These are phyloP conservation scores for Lates japonicus DNA, from an alignment of 2,797 vertebrate genomes.

Conservation along the genomic window DNA sequence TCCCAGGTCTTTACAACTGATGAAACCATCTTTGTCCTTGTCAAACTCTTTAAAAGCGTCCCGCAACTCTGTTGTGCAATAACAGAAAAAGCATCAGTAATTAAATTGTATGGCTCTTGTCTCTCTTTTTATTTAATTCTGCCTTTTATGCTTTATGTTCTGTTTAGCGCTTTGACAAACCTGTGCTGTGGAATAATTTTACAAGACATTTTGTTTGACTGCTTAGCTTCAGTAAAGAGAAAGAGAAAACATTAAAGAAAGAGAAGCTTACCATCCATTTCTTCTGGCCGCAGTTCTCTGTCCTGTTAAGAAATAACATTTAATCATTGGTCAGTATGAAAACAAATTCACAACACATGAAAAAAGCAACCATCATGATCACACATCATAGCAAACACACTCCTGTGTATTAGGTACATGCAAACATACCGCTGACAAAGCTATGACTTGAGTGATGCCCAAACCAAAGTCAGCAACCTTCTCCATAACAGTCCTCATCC, in stretches of 20 bases:
- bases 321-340: slow-evolving; percentile 17
- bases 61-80: slow-evolving; percentile 88
- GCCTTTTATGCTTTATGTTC: not conserved
- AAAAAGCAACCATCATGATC: slow-evolving; percentile 5
- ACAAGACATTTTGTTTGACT: not conserved
- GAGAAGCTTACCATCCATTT: slow-evolving; percentile 92
- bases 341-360: not conserved
- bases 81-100: slow-evolving; percentile 3
- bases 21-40: slow-evolving; percentile 97
- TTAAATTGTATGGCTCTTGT: not conserved
- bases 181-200: not conserved
- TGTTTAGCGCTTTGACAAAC: not conserved
- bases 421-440: slow-evolving; percentile 45
- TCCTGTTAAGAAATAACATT: slow-evolving; percentile 87
- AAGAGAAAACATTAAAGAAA: not conserved
- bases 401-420: slow-evolving; percentile 12
- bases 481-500: slow-evolving; percentile 50
- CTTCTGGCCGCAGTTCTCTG: slow-evolving; percentile 96
- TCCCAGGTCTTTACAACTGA: slow-evolving; percentile 97
- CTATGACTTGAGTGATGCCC: slow-evolving; percentile 28
- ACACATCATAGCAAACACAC: slow-evolving; percentile 23
- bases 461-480: slow-evolving; percentile 34
- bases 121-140: not conserved
- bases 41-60: slow-evolving; percentile 98
- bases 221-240: slow-evolving; percentile 7